Conservation (phyloP, 2,797 vertebrate genomes). For the Staurois parvus region DNA sequence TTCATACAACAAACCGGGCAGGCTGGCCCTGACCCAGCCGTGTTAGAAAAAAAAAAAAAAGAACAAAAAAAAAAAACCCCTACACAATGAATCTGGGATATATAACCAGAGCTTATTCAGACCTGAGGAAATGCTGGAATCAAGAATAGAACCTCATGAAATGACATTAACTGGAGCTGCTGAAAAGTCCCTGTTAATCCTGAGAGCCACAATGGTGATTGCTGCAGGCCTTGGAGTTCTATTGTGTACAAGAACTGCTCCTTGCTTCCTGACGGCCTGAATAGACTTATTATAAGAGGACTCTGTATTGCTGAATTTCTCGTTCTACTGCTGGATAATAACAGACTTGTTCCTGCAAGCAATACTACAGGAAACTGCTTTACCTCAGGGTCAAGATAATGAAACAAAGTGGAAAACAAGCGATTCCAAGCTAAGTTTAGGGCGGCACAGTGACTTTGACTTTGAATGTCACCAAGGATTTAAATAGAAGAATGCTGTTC, state of each 20-base stretch:
- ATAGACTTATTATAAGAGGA: slow-evolving; percentile 40
- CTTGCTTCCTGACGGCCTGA: slow-evolving; percentile 48
- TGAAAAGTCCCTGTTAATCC: slow-evolving; percentile 45
- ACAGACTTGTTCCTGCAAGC: slow-evolving; percentile 54
- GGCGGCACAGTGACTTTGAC: slow-evolving; percentile 15
- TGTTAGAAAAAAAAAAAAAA: background rate
- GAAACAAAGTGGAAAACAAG: slow-evolving; percentile 46
- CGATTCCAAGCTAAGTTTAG: slow-evolving; percentile 29
- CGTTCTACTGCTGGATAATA: slow-evolving; percentile 48
- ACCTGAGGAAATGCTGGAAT: slow-evolving; percentile 33
- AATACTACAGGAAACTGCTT: slow-evolving; percentile 48
- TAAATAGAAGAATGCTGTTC: background rate
- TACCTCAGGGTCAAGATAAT: slow-evolving; percentile 52
- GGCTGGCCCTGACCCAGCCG: background rate
- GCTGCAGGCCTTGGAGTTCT: slow-evolving; percentile 39
- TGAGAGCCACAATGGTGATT: slow-evolving; percentile 42
- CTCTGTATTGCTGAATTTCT: slow-evolving; percentile 46
- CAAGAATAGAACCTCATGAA: slow-evolving; percentile 43
- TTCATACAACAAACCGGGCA: slow-evolving; percentile 14
- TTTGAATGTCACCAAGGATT: slow-evolving; percentile 41
- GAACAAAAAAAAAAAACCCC: background rate
- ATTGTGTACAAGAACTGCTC: slow-evolving; percentile 25
- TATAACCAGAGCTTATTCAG: slow-evolving; percentile 45
- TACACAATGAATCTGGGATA: slow-evolving; percentile 31
- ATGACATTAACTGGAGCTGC: slow-evolving; percentile 50